A percentile compares a stretch with the other conserved stretches of the same genome.
phyloP scores from a whole-genome alignment of 2,797 vertebrate species.

The Prionace glauca region DNA sequence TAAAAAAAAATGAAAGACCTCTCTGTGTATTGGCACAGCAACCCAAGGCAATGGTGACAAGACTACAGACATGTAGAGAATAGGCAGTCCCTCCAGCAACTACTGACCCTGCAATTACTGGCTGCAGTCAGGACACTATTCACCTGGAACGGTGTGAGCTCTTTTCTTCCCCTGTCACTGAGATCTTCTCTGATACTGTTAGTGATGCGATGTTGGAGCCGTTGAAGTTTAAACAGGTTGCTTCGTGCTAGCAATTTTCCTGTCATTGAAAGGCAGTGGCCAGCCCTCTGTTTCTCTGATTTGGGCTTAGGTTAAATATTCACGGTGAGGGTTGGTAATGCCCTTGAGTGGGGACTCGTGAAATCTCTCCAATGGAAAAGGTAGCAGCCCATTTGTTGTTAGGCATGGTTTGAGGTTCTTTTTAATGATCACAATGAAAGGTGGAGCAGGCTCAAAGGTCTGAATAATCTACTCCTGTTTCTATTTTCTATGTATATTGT shows the following conservation, averaged over 20 bases:
- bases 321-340: not conserved
- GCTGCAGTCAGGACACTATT: slow-evolving; percentile 47
- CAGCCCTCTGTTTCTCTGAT: not conserved
- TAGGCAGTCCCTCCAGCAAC: slow-evolving; percentile 45
- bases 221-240: not conserved
- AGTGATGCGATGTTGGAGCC: not conserved
- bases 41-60: slow-evolving; percentile 51
- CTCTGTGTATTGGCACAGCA: slow-evolving; percentile 55
- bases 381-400: not conserved
- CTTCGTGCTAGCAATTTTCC: not conserved
- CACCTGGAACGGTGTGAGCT: slow-evolving; percentile 48
- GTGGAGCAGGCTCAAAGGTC: no score
- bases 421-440: no score
- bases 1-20: slow-evolving; percentile 56
- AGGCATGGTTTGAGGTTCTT: not conserved
- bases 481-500: no score
- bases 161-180: slow-evolving; percentile 9
- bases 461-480: no score
- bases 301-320: not conserved
- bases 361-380: not conserved
- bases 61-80: slow-evolving; percentile 44
- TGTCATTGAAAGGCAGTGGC: not conserved
- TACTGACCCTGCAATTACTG: slow-evolving; percentile 52
- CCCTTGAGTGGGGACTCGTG: not conserved
- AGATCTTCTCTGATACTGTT: not conserved